These are phyloP conservation scores for Regulus satrapa DNA, from an alignment of 2,113 vertebrate genomes.

Conservation along the genomic window DNA sequence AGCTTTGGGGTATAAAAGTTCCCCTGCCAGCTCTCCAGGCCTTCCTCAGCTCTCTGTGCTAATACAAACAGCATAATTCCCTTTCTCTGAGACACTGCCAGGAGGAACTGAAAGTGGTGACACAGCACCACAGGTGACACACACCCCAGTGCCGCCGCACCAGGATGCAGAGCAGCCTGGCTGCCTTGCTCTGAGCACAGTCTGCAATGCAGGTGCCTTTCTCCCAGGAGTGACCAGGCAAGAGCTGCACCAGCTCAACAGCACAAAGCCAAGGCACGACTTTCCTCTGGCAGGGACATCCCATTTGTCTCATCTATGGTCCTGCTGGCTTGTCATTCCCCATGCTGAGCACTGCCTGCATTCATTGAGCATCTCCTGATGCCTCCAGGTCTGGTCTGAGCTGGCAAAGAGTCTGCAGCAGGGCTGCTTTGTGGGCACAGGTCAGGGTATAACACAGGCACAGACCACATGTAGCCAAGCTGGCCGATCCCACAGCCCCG, in stretches of 20 bases:
- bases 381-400: neutral
- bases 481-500: neutral
- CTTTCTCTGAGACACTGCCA: neutral
- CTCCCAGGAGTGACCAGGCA: neutral
- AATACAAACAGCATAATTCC: neutral
- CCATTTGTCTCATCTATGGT: neutral
- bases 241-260: neutral
- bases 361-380: neutral
- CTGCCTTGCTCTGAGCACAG: neutral
- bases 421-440: neutral
- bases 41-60: neutral
- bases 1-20: neutral
- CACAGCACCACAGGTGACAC: neutral
- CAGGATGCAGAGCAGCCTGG: neutral
- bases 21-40: fast-evolving
- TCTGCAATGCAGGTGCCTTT: neutral
- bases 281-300: neutral
- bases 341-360: neutral
- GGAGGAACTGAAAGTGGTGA: neutral
- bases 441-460: neutral
- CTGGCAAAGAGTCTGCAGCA: neutral
- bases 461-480: neutral
- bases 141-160: neutral
- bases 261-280: neutral
- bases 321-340: neutral